Evolutionary conservation across 2,888 invertebrate genomes (phyloP).

Genomic region (Nudaria mundana): DNA sequence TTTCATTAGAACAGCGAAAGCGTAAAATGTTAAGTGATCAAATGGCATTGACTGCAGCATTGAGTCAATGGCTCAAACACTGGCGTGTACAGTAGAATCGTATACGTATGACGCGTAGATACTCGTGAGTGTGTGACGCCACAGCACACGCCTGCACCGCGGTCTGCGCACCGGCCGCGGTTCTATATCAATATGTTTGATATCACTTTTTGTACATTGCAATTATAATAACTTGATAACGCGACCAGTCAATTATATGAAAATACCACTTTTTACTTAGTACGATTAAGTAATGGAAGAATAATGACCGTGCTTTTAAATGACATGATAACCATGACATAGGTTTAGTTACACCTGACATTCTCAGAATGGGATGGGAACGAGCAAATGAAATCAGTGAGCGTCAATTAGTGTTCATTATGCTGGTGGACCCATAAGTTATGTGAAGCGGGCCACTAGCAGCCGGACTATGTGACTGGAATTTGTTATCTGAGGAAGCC

Average conservation of each 20-base stretch:
- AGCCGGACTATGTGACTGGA: conserved; percentile 58
- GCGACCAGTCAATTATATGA: neutral
- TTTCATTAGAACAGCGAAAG: conserved; percentile 16
- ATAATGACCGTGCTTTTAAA: neutral
- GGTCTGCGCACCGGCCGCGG: conserved; percentile 9
- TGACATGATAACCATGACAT: conserved; percentile 11
- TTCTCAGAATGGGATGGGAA: conserved; percentile 6
- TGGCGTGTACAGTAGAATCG: conserved; percentile 24
- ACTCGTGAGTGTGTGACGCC: conserved; percentile 35
- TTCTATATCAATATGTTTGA: conserved; percentile 14
- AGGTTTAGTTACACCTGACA: conserved; percentile 4
- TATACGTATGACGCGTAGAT: conserved; percentile 34
- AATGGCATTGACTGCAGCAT: conserved; percentile 33
- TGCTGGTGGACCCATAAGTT: conserved; percentile 30
- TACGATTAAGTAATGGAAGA: neutral
- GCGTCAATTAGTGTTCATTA: conserved; percentile 22
- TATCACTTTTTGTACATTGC: conserved; percentile 3
- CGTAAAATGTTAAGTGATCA: conserved; percentile 17
- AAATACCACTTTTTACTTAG: neutral
- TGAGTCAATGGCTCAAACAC: conserved; percentile 35
- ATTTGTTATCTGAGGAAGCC: conserved; percentile 50
- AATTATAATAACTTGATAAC: neutral
- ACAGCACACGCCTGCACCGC: conserved; percentile 20
- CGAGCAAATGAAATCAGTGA: conserved; percentile 12
- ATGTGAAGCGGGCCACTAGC: conserved; percentile 40